Evolutionary conservation across 2,113 vertebrate species (phyloP).

Genomic region (Cyphomyrus discorhynchus): DNA sequence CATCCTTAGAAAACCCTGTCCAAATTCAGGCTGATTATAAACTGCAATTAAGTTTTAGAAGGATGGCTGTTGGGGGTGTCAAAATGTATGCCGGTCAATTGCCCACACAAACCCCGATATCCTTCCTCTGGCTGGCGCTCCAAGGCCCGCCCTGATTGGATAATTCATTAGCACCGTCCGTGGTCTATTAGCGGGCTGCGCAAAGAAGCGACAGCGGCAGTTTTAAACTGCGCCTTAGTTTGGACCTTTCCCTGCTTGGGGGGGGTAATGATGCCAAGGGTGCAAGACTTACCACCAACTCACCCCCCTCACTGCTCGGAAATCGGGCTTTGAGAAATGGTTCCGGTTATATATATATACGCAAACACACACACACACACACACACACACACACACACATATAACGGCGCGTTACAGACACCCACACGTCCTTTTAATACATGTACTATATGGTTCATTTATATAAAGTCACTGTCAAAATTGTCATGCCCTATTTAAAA

Average conservation of each 20-base stretch:
- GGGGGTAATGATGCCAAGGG: background rate
- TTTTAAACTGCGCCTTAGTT: background rate
- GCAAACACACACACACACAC: no score
- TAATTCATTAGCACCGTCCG: background rate
- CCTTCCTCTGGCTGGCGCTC: no score
- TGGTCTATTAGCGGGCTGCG: background rate
- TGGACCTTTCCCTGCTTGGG: background rate
- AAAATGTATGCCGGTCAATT: background rate
- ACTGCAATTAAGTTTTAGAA: background rate
- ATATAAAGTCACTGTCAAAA: background rate
- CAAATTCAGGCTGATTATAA: background rate
- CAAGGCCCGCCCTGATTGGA: background rate
- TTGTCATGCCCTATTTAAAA: background rate
- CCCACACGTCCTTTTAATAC: background rate
- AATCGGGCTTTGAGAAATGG: background rate
- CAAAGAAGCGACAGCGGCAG: background rate
- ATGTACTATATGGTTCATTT: background rate
- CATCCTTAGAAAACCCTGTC: background rate
- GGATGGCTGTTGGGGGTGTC: background rate
- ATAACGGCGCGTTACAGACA: background rate
- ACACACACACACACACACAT: background rate
- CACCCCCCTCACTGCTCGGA: no score
- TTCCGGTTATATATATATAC: background rate
- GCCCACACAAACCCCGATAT: background rate
- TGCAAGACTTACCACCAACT: background rate